Base-by-base conservation (phyloP, 2,888 invertebrate genomes). In the Erebia aethiops region DNA sequence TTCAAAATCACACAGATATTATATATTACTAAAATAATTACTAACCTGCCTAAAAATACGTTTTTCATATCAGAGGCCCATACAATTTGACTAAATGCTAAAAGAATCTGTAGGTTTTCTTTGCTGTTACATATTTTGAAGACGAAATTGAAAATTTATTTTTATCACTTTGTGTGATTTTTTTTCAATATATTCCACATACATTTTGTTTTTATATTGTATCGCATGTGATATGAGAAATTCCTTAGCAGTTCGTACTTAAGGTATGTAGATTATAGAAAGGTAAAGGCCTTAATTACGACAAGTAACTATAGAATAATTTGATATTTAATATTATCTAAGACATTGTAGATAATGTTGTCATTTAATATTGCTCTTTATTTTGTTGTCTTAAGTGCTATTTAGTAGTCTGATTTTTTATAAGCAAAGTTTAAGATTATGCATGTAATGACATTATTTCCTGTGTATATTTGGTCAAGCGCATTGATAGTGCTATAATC, bases 171-270 rank as follows among this genome's bases (percentile, higher is more conserved):
- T 21, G 21, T 10, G 9, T 51, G 26, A 46, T 46, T 49, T n/a
- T 10, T 9, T 52, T 26, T n/a, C 18, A 49, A 8, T 9, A 13
- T 26, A 14, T 51, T 51, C 16, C 52, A 16, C 58, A 64, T 46
- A 21, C 3, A 18, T 16, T 52, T 16, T 52, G 64, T 67, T 67
- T 46, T 56, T 66, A 49, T 49, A 64, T 65, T n/a, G 49, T 67
- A 67, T 67, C 67, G 69, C 71, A 69, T 71, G 69, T 74, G 69
- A 69, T 74, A 70, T 64, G 63, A 65, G 65, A 56, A 57, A 71
- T 69, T 74, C 71, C 69, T 71, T 60, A 54, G 69, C 63, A 67
- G 26, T 71, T 71, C 54, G 73, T 74, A 76, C 73, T 75, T 74
- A 69, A 71, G 60, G 66, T 62, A 52, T 49, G 61, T 74, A 74